Evolutionary conservation across 1,140 invertebrate genomes (phyloP).

Genomic region (Scaptodrosophila lebanonensis): DNA sequence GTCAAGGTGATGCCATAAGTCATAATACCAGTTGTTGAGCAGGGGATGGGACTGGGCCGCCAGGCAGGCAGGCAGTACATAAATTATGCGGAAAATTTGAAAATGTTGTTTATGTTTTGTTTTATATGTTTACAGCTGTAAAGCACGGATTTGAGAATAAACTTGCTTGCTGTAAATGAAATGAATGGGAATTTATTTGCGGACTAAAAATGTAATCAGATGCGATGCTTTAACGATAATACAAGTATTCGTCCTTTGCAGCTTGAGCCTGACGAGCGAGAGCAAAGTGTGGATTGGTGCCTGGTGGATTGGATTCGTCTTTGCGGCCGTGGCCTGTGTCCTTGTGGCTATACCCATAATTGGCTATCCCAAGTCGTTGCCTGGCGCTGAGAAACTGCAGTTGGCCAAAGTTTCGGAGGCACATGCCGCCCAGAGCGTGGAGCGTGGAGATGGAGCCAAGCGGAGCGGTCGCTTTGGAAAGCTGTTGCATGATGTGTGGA

Average conservation of each 20-base stretch:
- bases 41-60: too few species aligned
- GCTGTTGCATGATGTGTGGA: constrained; percentile 82
- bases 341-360: constrained; percentile 84
- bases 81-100: constrained; percentile 51
- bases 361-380: constrained; percentile 84
- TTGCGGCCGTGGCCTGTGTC: constrained; percentile 82
- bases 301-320: constrained; percentile 91
- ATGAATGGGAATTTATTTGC: constrained; percentile 16
- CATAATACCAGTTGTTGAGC: constrained; percentile 32
- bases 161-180: constrained; percentile 27
- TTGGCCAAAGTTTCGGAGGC: constrained; percentile 84
- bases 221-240: neutral
- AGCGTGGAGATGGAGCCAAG: neutral
- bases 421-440: constrained; percentile 78
- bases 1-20: constrained; percentile 72
- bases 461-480: constrained; percentile 78
- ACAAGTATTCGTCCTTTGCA: constrained; percentile 54
- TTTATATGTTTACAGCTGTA: constrained; percentile 25
- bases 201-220: constrained; percentile 5
- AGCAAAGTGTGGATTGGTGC: constrained; percentile 90
- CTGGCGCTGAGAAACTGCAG: constrained; percentile 83
- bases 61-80: constrained; percentile 11
- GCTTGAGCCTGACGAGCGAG: constrained; percentile 83
- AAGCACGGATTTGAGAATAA: constrained; percentile 16
- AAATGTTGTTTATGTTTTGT: constrained; percentile 53